A percentile compares a stretch with the other conserved stretches of the same genome.
Conservation (phyloP, 1,140 invertebrate genomes). For the Heliconius hewitsoni region DNA sequence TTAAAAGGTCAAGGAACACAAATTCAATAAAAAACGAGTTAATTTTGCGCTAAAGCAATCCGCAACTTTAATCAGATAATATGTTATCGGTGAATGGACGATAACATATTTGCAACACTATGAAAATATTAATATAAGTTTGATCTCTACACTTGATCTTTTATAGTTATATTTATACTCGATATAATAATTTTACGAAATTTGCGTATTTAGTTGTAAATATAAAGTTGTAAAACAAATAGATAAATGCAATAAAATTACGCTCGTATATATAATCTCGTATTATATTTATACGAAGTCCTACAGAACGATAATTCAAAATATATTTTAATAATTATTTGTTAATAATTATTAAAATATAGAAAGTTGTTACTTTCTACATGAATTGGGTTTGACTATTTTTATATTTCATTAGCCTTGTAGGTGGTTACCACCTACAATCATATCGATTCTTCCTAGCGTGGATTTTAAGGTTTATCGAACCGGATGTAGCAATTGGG, state of each 20-base stretch:
- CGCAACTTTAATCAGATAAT: conserved; percentile 47
- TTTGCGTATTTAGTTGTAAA: too few species aligned
- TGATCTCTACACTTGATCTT: neutral
- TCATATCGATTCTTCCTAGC: neutral
- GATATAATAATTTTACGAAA: neutral
- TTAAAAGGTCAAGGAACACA: conserved; percentile 57
- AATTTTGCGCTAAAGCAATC: conserved; percentile 36
- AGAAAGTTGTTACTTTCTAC: too few species aligned
- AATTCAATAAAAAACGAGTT: conserved; percentile 39
- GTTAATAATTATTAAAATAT: too few species aligned
- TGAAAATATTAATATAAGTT: neutral
- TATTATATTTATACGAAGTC: too few species aligned
- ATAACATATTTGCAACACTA: conserved; percentile 40
- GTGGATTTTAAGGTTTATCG: neutral
- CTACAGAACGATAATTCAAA: too few species aligned
- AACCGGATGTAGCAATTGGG: neutral
- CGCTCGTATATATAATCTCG: too few species aligned
- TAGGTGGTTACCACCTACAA: too few species aligned
- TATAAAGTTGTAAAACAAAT: too few species aligned
- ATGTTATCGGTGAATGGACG: conserved; percentile 57
- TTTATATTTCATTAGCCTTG: neutral
- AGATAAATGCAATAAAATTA: too few species aligned
- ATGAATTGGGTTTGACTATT: neutral
- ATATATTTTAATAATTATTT: too few species aligned
- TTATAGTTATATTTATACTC: neutral